A percentile compares a stretch with the other conserved stretches of the same genome.
Evolutionary conservation across 1,140 invertebrate species (phyloP).

Genomic region (Philotrypesis tridentata): DNA sequence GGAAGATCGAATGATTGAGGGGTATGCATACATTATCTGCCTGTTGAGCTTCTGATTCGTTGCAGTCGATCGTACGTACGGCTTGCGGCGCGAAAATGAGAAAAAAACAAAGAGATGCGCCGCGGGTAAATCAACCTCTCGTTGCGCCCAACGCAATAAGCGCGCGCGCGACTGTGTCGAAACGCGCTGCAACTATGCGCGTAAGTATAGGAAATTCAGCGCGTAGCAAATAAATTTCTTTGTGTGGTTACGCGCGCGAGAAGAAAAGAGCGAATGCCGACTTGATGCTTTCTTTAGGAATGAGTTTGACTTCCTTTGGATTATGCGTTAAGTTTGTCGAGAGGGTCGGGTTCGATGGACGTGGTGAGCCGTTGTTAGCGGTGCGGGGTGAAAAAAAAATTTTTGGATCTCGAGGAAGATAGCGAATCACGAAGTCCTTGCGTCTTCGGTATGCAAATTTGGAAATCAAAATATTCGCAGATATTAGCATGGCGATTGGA

Average conservation of each 20-base stretch:
- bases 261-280: background rate
- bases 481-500: no score
- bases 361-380: no score
- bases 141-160: background rate
- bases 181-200: conserved; percentile 14
- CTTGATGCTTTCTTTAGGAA: background rate
- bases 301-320: no score
- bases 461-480: no score
- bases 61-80: background rate
- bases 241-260: background rate
- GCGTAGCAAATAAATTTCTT: conserved; percentile 15
- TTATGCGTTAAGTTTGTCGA: no score
- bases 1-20: background rate
- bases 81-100: background rate
- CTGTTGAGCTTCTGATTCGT: conserved; percentile 16
- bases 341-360: no score
- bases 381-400: no score
- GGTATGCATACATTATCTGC: conserved; percentile 19
- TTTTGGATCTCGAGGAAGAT: no score
- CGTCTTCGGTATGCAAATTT: no score
- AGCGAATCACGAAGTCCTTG: no score
- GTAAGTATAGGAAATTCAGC: conserved; percentile 25
- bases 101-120: conserved; percentile 22
- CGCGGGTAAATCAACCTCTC: conserved; percentile 14
- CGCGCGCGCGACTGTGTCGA: background rate